These are phyloP conservation scores for Strigamia crassipes DNA, from an alignment of 2,888 invertebrate genomes.

Conservation along the genomic window DNA sequence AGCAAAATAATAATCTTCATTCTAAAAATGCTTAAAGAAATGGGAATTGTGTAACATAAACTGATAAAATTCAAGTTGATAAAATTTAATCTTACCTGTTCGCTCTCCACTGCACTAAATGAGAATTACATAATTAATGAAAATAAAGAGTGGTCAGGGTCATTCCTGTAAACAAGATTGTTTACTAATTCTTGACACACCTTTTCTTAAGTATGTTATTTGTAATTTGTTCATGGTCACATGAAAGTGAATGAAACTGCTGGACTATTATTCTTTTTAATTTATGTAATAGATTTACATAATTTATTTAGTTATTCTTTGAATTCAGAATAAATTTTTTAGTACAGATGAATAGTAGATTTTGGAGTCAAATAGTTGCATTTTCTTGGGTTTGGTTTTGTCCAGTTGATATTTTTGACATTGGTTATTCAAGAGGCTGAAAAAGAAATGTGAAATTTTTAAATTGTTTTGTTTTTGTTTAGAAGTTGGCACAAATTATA, in stretches of 20 bases:
- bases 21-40: background rate
- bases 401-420: background rate
- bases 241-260: too few species aligned
- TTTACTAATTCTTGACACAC: background rate
- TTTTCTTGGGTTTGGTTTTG: background rate
- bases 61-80: background rate
- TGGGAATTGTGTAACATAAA: background rate
- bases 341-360: background rate
- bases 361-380: background rate
- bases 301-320: too few species aligned
- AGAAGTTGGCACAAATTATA: too few species aligned
- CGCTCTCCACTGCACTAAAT: background rate
- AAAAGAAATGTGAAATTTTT: background rate
- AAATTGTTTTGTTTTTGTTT: too few species aligned
- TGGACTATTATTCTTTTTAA: too few species aligned
- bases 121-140: background rate
- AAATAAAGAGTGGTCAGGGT: background rate
- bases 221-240: slow-evolving; percentile 6
- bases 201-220: background rate
- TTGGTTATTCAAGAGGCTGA: background rate
- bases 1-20: background rate
- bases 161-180: background rate
- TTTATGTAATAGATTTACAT: too few species aligned
- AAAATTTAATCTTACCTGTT: background rate
- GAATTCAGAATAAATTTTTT: background rate